Conservation (phyloP, 2,113 vertebrate genomes). For the Trogon surrucura region DNA sequence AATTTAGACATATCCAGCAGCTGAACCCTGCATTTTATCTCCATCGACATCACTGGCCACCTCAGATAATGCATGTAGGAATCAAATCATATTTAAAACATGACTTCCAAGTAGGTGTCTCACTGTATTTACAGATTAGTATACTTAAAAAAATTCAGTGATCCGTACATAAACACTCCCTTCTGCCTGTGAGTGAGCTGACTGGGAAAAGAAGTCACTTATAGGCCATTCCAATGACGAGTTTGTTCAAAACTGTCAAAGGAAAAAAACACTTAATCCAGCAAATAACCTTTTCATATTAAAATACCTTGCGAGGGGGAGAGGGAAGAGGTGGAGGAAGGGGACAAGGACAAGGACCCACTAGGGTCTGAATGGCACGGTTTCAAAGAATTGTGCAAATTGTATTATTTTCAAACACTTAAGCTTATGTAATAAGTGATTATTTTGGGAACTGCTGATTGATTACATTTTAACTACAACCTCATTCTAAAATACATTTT, state of each 20-base stretch:
- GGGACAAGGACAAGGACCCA: neutral
- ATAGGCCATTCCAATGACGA: neutral
- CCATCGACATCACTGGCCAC: neutral
- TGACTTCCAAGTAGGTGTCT: neutral
- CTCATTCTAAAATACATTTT: neutral
- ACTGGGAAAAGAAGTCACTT: neutral
- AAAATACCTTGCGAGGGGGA: neutral
- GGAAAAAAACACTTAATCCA: neutral
- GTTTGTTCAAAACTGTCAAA: neutral
- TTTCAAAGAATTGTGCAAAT: constrained; percentile 32
- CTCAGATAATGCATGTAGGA: neutral
- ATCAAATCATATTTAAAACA: neutral
- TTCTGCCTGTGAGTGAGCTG: constrained; percentile 1
- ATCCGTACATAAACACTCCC: neutral
- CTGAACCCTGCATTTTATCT: neutral
- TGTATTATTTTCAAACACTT: neutral
- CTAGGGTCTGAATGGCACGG: neutral
- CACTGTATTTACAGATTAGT: constrained; percentile 4
- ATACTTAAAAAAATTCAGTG: neutral
- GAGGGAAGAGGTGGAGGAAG: neutral
- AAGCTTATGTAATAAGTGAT: neutral
- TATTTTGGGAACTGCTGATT: neutral
- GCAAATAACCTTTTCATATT: neutral
- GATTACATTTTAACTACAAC: neutral
- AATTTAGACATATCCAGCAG: neutral